Conservation (phyloP, 2,113 vertebrate genomes). For the Zootoca vivipara region DNA sequence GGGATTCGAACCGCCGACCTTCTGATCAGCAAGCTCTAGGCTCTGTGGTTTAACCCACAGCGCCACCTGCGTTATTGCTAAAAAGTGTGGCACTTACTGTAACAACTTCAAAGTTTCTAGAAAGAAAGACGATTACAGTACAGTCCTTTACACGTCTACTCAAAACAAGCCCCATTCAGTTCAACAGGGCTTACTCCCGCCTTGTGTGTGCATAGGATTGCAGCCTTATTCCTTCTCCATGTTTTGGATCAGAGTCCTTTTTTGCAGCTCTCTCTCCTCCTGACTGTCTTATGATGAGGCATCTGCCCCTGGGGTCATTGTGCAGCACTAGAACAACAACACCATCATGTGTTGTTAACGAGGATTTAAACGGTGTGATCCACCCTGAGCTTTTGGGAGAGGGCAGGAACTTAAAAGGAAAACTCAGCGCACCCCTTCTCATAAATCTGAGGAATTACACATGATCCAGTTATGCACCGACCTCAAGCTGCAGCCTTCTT, state of each 20-base stretch:
- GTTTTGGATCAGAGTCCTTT: neutral
- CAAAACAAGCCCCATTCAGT: neutral
- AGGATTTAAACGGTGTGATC: neutral
- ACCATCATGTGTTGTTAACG: neutral
- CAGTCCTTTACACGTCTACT: neutral
- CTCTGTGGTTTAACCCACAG: too few relatives aligned
- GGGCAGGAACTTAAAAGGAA: neutral
- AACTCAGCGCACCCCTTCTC: neutral
- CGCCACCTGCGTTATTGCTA: too few relatives aligned
- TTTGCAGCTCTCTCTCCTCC: neutral
- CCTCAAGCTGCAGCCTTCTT: constrained; percentile 70
- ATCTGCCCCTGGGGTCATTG: neutral
- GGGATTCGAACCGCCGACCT: too few relatives aligned
- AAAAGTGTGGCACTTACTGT: too few relatives aligned
- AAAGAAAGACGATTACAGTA: too few relatives aligned
- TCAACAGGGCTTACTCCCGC: neutral
- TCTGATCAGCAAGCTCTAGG: too few relatives aligned
- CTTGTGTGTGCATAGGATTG: neutral
- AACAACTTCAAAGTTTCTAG: too few relatives aligned
- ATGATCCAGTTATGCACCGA: constrained; percentile 18
- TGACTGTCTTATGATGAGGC: neutral
- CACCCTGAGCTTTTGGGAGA: neutral
- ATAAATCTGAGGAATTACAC: neutral
- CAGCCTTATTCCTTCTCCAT: neutral
- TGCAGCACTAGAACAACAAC: neutral